Conservation (phyloP, 2,113 vertebrate species). For the Alligator mississippiensis region DNA sequence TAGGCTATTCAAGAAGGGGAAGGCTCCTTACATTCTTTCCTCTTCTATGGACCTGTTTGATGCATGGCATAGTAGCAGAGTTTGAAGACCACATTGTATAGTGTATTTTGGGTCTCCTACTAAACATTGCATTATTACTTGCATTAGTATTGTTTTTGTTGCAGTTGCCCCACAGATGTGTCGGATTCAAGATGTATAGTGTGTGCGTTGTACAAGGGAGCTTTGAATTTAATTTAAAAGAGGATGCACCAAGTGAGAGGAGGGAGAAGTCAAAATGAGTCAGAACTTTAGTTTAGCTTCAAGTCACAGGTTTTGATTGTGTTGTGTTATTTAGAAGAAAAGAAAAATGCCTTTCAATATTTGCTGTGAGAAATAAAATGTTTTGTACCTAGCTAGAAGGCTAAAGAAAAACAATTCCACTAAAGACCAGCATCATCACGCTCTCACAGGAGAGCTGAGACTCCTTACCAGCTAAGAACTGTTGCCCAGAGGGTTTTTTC, state of each 20-base stretch:
- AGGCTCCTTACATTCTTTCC: not conserved
- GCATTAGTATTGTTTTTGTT: not conserved
- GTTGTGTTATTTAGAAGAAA: not conserved
- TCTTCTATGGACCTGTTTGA: not conserved
- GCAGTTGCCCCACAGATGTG: not conserved
- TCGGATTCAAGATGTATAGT: not conserved
- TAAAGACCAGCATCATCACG: no score
- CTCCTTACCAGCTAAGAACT: no score
- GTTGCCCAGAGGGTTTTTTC: no score
- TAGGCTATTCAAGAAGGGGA: not conserved
- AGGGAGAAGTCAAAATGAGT: not conserved
- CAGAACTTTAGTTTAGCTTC: not conserved
- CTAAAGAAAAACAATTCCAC: no score
- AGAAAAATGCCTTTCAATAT: conserved; percentile 15
- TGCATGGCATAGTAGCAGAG: not conserved
- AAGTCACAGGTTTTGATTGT: conserved; percentile 13
- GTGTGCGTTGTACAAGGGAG: not conserved
- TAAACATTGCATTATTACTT: not conserved
- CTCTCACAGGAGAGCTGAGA: no score
- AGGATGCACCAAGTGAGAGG: not conserved
- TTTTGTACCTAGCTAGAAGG: no score
- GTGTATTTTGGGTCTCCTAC: not conserved
- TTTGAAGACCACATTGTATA: not conserved
- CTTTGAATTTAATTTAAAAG: not conserved
- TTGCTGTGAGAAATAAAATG: not conserved